Base-by-base conservation (phyloP, 2,797 vertebrate species). In the Falco rusticolus region DNA sequence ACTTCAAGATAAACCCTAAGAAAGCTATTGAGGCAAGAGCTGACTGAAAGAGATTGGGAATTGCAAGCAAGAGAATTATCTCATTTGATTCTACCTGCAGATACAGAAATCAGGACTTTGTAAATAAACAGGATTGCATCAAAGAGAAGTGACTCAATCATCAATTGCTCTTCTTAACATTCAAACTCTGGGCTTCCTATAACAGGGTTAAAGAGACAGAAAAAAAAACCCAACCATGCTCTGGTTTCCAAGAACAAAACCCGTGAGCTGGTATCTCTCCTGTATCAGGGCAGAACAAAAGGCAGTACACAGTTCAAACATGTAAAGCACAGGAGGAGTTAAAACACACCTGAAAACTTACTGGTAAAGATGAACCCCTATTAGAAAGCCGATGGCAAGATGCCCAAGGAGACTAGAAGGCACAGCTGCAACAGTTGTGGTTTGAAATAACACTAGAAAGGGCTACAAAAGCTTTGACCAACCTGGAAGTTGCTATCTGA, bases 81-180 rank as follows among this genome's bases (percentile, higher is more conserved):
- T 78, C 50, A 61, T 84, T 96, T 95, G 84, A 89, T 84, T 92
- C 64, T 83, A 94, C 76, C 34, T 75, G 43, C 57, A 94, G 86
- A 94, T 93, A 94, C 70, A 84, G 84, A 96, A 95, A 95, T 93
- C 89, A 78, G 50, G 79, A 88, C 89, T 91, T 83, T 29, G 95
- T 92, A 96, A 97, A 96, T 81, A 96, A 93, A 91, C 87, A 94
- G 84, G 95, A 97, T 96, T 96, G 61, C 92, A 94, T 94, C 96
- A 97, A 94, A 93, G 87, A 63, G 74, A 92, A 68, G 50, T 96
- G 84, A 95, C 89, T 95, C 92, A 95, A 93, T 97, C 91, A 94
- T 69, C 92, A 91, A 54, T 81, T 78, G 82, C 84, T 47, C 28
- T 29, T 74, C 78, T 77, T 94, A 90, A 47, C 72, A 61, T 51